Base-by-base conservation (phyloP, 92 coral and sea anemone genomes). In the Zoanthus gigantus region DNA sequence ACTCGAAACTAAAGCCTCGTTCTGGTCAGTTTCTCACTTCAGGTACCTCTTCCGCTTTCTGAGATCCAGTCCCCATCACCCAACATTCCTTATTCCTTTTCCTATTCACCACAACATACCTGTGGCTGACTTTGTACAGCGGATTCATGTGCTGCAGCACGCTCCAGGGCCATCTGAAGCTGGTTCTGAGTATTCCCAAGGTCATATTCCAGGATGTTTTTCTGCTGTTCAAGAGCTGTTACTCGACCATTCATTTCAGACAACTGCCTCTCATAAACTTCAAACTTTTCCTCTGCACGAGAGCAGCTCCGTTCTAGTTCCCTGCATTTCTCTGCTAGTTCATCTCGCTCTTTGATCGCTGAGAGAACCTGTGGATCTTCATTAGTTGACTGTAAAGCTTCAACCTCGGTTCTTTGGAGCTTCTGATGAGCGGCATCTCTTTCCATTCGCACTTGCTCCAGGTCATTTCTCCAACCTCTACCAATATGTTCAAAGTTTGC, bases 401-500 rank as follows among this genome's bases (percentile, higher is more conserved):
- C 74, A 17, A 68, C 46, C 30, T 67, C 81, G 14, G 34, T 77
- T 15, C 47, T 76, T 46, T 88, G 54, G 9, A 93, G 89, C 34
- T 79, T 86, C 12, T 56, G 78, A 61, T 77, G 45, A 17, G 91
- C 94, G 15, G 87, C 93, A 46, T 96, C 99, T 32, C 91, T 88
- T 32, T 96, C 97, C 17, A 76, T 89, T 71, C 98, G 74, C 4
- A 92, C 95, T 29, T 78, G 91, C 78, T 96, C 99, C n/a, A 96
- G 79, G 90, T 96, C 99, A 44, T 73, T 88, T 86, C 99, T 89
- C 94, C 98, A 96, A 34, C 99, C 99, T 37, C 91, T 90, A 23
- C 98, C 98, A 68, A 96, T 96, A 86, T 96, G 96, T 86, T 96
- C 99, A 83, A 96, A 96, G 80, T 96, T 94, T 66, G 94, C 78